phyloP scores from a whole-genome alignment of 1,140 invertebrate species.

The Neomicropteryx cornuta region DNA sequence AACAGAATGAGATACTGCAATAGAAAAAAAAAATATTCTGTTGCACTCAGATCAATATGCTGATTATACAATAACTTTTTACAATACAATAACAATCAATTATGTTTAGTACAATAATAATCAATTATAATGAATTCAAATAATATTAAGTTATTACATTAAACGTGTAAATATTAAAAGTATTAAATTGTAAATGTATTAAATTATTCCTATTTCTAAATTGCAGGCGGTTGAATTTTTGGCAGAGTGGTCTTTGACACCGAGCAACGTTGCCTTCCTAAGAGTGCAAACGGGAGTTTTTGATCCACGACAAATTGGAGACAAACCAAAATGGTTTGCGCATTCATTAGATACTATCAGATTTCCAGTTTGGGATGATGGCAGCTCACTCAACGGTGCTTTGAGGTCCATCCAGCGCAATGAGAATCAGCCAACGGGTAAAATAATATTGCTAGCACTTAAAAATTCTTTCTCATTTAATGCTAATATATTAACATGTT shows the following conservation, averaged over 20 bases:
- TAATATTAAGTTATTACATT: too few relatives aligned
- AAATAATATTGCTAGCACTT: background rate
- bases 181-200: too few relatives aligned
- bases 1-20: too few relatives aligned
- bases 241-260: constrained; percentile 95
- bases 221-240: constrained; percentile 91
- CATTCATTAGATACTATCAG: constrained; percentile 78
- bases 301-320: constrained; percentile 90
- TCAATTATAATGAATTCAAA: too few relatives aligned
- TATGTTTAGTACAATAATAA: too few relatives aligned
- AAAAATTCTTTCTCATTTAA: background rate
- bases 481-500: constrained; percentile 3
- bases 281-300: constrained; percentile 93
- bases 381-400: constrained; percentile 67
- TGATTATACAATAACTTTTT: too few relatives aligned
- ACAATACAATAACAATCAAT: too few relatives aligned
- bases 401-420: constrained; percentile 58
- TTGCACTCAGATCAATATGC: too few relatives aligned
- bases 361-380: constrained; percentile 86
- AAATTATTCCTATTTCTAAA: constrained; percentile 27
- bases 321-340: constrained; percentile 93
- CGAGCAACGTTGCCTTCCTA: constrained; percentile 93
- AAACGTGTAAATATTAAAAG: too few relatives aligned
- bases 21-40: too few relatives aligned
- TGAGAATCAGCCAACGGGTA: constrained; percentile 69